Evolutionary conservation across 2,113 vertebrate species (phyloP).

Genomic region (Petrocephalus zakoni): DNA sequence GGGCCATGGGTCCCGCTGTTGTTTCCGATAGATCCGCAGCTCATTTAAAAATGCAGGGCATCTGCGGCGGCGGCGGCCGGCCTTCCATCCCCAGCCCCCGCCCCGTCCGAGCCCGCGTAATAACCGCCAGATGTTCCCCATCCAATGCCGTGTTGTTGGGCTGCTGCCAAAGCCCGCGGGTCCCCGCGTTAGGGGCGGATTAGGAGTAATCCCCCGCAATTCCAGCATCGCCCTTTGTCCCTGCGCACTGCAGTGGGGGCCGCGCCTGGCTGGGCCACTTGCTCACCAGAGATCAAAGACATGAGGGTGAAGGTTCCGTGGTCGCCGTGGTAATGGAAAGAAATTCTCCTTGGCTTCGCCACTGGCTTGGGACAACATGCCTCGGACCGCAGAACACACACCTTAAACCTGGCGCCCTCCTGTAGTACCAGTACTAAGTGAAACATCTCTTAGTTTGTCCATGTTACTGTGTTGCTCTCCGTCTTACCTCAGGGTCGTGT

Average conservation of each 20-base stretch:
- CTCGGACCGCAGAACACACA: not conserved
- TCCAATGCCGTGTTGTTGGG: constrained; percentile 28
- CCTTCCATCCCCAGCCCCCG: constrained; percentile 28
- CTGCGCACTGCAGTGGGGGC: constrained; percentile 12
- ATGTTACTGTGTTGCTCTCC: not conserved
- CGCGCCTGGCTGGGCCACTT: constrained; percentile 28
- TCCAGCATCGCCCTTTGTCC: constrained; percentile 50
- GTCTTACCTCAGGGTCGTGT: not conserved
- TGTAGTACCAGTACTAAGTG: constrained; percentile 24
- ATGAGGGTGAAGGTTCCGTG: constrained; percentile 48
- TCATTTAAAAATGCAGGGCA: constrained; percentile 60
- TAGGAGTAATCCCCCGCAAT: constrained; percentile 52
- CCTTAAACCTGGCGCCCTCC: constrained; percentile 43
- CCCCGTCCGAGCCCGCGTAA: constrained; percentile 30
- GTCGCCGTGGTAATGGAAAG: constrained; percentile 36
- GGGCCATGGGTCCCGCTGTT: constrained; percentile 36
- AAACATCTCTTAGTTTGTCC: not conserved
- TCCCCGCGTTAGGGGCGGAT: constrained; percentile 52
- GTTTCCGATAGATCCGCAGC: constrained; percentile 39
- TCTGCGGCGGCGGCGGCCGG: constrained; percentile 39
- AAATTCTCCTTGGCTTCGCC: constrained; percentile 27
- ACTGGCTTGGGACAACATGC: not conserved
- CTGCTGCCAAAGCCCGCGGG: constrained; percentile 35
- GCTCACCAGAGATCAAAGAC: constrained; percentile 56
- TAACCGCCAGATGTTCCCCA: constrained; percentile 53